Percentiles rank a stretch among this genome's conserved stretches.
These are phyloP conservation scores for Anneissia japonica DNA, from an alignment of 35 echinoderm and acorn worm genomes.

Conservation along the genomic window DNA sequence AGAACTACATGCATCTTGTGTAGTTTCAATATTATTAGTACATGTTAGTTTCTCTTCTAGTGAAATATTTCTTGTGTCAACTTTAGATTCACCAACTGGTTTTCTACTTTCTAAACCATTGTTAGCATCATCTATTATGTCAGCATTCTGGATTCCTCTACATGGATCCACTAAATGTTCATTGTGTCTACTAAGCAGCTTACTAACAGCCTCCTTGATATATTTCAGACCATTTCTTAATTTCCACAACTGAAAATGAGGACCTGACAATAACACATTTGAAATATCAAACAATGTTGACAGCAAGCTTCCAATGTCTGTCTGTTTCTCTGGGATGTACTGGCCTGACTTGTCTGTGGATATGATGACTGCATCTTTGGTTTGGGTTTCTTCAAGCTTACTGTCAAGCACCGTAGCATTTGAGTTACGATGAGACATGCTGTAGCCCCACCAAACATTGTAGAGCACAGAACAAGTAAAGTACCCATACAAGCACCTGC, in stretches of 20 bases:
- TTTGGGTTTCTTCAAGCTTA: no score
- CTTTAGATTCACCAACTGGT: neutral
- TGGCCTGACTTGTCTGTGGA: no score
- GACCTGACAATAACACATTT: neutral
- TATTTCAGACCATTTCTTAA: neutral
- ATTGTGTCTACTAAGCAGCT: neutral
- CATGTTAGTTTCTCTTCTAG: no score
- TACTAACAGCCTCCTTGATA: conserved; percentile 23
- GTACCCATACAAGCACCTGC: neutral
- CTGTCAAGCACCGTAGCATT: neutral
- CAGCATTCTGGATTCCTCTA: neutral
- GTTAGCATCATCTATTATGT: no score
- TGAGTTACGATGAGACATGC: neutral
- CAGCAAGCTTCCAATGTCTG: neutral
- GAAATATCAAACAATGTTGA: neutral
- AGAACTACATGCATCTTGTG: no score
- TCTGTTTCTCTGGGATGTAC: neutral
- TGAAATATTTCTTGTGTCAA: no score
- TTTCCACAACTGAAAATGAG: neutral
- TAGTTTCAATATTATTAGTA: no score
- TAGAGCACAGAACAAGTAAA: conserved; percentile 1
- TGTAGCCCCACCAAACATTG: conserved; percentile 2
- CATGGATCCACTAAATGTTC: neutral
- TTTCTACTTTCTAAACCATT: neutral
- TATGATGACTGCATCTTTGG: no score